Evolutionary conservation across 2,113 vertebrate species (phyloP).

Genomic region (Neolamprologus falcicula): DNA sequence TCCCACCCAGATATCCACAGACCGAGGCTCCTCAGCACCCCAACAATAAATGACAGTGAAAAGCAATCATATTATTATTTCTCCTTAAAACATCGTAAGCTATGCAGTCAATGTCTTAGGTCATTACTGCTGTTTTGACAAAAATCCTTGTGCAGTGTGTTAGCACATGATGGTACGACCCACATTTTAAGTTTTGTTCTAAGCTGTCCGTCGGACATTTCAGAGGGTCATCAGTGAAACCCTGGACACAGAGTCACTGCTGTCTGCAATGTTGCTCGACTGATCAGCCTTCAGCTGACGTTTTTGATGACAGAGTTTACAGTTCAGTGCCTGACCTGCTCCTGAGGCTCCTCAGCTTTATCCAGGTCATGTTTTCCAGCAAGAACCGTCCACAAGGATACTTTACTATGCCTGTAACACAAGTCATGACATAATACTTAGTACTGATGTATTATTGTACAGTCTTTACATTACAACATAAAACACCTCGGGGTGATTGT

Average conservation of each 20-base stretch:
- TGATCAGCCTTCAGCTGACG: not conserved
- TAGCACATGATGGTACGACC: not conserved
- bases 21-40: not conserved
- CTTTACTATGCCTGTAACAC: conserved; percentile 41
- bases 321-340: conserved; percentile 37
- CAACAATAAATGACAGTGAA: not conserved
- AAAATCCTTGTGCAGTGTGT: not conserved
- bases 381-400: conserved; percentile 50
- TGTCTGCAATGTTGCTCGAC: not conserved
- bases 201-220: not conserved
- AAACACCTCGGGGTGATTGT: not conserved
- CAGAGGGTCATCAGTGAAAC: not conserved
- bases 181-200: not conserved
- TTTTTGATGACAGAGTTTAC: not conserved
- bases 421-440: not conserved
- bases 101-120: not conserved
- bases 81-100: not conserved
- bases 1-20: not conserved
- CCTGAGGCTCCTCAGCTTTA: conserved; percentile 12
- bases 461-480: not conserved
- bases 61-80: not conserved
- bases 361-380: conserved; percentile 67
- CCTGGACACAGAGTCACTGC: not conserved
- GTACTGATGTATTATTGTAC: not conserved
- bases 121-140: not conserved